Percentiles rank a stretch among this genome's conserved stretches.
Evolutionary conservation across 2,888 invertebrate genomes (phyloP).

Genomic region (Brachylomia viminalis): DNA sequence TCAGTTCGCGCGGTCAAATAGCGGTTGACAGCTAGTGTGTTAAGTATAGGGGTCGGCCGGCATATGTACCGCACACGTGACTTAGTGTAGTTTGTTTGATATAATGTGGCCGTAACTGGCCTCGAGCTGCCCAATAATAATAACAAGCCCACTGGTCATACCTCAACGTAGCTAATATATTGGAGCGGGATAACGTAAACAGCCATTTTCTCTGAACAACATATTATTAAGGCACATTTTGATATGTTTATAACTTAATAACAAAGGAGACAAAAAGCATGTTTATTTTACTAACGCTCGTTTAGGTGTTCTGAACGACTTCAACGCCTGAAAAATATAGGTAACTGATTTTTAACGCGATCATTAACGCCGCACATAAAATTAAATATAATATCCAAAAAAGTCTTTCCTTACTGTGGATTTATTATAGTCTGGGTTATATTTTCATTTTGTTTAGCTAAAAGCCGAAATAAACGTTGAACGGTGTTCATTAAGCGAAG

Average conservation of each 20-base stretch:
- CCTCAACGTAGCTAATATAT: slow-evolving; percentile 14
- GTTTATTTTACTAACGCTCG: slow-evolving; percentile 1
- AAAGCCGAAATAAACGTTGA: slow-evolving; percentile 44
- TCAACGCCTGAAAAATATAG: slow-evolving; percentile 11
- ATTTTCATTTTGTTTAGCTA: slow-evolving; percentile 18
- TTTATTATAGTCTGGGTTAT: slow-evolving; percentile 11
- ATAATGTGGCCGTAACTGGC: slow-evolving; percentile 8
- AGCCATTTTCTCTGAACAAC: not conserved
- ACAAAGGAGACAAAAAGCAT: slow-evolving; percentile 1
- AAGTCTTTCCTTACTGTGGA: slow-evolving; percentile 2
- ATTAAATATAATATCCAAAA: slow-evolving; percentile 12
- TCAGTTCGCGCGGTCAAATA: slow-evolving; percentile 10
- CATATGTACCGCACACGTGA: slow-evolving; percentile 21
- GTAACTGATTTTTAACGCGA: slow-evolving; percentile 19
- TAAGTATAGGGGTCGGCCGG: slow-evolving; percentile 7
- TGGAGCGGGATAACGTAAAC: not conserved
- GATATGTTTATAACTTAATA: not conserved
- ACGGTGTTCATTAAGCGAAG: slow-evolving; percentile 53
- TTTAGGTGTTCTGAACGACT: slow-evolving; percentile 18
- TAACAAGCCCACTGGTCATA: slow-evolving; percentile 14
- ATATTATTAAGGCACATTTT: not conserved
- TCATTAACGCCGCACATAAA: slow-evolving; percentile 30
- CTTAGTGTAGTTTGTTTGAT: slow-evolving; percentile 19
- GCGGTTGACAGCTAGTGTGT: slow-evolving; percentile 2
- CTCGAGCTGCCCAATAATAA: slow-evolving; percentile 14